Evolutionary conservation across 2,797 vertebrate species (phyloP), one percentile per base, ranked within the genome.

Genomic region (Cossypha niveicapilla): DNA sequence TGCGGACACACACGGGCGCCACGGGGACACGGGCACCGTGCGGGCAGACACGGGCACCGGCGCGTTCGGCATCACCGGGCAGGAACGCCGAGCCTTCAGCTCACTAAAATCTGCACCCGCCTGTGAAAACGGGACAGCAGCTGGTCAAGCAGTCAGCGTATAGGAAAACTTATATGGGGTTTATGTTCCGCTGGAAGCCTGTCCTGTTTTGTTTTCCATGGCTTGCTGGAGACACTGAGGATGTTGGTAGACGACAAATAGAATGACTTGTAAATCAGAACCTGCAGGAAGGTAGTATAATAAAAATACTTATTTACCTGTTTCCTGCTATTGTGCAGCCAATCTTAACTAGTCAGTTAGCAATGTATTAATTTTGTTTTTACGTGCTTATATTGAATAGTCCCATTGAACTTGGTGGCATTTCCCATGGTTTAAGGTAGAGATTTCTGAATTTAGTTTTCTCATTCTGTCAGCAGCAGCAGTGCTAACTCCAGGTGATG

Each of bases 281-380:
- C 45, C 28, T 91, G 63, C 78, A 82, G 78, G 91, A 95, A 96
- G 57, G 88, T 91, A 84, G 37, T 44, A 58, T 19, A 66, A 18
- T 66, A 27, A 94, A 92, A 74, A 70, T 41, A 65, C 57, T 88
- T 77, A 58, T 76, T 89, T 95, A 51, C 76, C 63, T 84, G 35
- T 76, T 93, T 96, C 82, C 92, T 94, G 65, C 50, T 74, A 72
- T 91, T 94, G 79, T 95, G 86, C 83, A 65, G 61, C 30, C 45
- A 71, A 90, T 90, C 35, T 57, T 80, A 77, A 72, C n/a, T 9
- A 75, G 81, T 78, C 82, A 70, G 42, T 61, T 86, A 80, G 41
- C 62, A 81, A 8, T 30, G 30, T 72, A 12, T 57, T 83, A 77
- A 63, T 88, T 94, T 90, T 75, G 70, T 66, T 93, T 88, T 74